Evolutionary conservation across 2,113 vertebrate species (phyloP), one percentile per base, ranked within the genome.

Genomic region (Plecotus auritus): DNA sequence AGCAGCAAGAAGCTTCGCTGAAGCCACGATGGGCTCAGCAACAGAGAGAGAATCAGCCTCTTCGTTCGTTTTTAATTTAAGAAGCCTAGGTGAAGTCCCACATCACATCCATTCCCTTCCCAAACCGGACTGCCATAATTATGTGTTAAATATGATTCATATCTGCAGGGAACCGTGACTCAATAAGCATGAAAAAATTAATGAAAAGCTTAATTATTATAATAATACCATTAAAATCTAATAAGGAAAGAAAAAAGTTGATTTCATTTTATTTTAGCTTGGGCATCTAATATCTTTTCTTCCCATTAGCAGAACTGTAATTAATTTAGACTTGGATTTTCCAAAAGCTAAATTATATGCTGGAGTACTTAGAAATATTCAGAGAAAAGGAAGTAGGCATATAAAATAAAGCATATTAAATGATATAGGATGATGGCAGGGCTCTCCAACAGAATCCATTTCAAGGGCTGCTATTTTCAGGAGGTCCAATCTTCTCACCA

Each of bases 121-220:
- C 92, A 97, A 98, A 98, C 97, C 81, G 93, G 95, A 95, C 94
- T 73, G 40, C 93, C 96, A 28, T 98, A 98, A 98, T 98, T 98
- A 98, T 82, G 96, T 10, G 88, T 98, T 98, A 97, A 98, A 98
- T 98, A 98, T 30, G 95, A 98, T 97, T 97, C 97, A 98, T 97
- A 98, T 98, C 98, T 98, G 92, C 96, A 97, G 98, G 98, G 98
- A 97, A 97, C 93, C 85, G 87, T 89, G 97, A 96, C 98, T 98
- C 93, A 97, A 97, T 98, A 98, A 98, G 96, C 96, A 92, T 93
- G 97, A 95, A 98, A 97, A 98, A 98, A 98, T 97, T 98, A 98
- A 98, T 98, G 97, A 98, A 98, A 98, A 98, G 97, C 96, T 98
- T 98, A 98, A 98, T 98, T 98, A 98, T 98, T 98, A 98, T 98